A percentile compares a stretch with the other conserved stretches of the same genome.
Evolutionary conservation across 1,140 invertebrate species (phyloP).

Genomic region (Drosophila bocki): DNA sequence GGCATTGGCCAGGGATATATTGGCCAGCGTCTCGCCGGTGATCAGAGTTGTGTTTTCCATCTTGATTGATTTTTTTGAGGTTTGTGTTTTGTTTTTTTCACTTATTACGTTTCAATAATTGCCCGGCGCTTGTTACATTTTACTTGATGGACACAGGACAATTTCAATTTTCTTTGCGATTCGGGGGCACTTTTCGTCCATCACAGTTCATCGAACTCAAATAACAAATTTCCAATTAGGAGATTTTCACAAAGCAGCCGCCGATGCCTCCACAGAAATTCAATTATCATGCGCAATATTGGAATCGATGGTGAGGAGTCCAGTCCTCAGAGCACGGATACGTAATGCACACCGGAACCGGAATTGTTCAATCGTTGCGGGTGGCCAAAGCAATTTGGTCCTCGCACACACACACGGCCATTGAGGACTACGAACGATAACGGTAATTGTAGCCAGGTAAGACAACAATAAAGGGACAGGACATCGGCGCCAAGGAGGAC

Average conservation of each 20-base stretch:
- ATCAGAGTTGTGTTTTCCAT: constrained; percentile 45
- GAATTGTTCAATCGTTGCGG: constrained; percentile 30
- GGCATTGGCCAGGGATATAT: constrained; percentile 11
- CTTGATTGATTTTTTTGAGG: constrained; percentile 2
- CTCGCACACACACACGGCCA: constrained; percentile 17
- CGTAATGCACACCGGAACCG: constrained; percentile 32
- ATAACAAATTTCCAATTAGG: constrained; percentile 79
- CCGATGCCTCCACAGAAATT: constrained; percentile 47
- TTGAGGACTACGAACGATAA: constrained; percentile 29
- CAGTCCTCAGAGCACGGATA: background rate
- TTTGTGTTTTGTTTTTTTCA: constrained; percentile 23
- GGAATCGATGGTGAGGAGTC: constrained; percentile 12
- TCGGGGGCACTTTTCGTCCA: background rate
- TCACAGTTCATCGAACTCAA: constrained; percentile 66
- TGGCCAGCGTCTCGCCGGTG: constrained; percentile 6
- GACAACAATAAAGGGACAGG: constrained; percentile 53
- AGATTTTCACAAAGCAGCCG: constrained; percentile 54
- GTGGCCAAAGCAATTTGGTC: constrained; percentile 61
- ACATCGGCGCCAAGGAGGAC: constrained; percentile 4
- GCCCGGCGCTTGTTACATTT: constrained; percentile 44
- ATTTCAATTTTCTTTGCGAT: constrained; percentile 37
- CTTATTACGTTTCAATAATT: constrained; percentile 17
- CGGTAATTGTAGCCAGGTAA: constrained; percentile 75
- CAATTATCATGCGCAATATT: constrained; percentile 72
- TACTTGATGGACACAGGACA: constrained; percentile 47